A percentile compares a stretch with the other conserved stretches of the same genome.
phyloP scores from a whole-genome alignment of 2,113 vertebrate species.

The Leucopsar rothschildi region DNA sequence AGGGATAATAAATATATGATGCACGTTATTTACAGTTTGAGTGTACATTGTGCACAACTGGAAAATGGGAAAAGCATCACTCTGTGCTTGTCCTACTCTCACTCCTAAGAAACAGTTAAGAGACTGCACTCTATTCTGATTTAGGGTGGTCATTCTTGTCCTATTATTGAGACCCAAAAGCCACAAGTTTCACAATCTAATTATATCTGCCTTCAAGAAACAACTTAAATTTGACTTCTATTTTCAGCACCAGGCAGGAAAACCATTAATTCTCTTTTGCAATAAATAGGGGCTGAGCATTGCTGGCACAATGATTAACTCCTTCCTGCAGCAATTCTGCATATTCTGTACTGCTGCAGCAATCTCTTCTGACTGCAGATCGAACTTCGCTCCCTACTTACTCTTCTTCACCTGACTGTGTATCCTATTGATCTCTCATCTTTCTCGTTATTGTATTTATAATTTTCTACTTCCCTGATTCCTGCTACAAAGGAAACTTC shows the following conservation, averaged over 20 bases:
- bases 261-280: constrained; percentile 25
- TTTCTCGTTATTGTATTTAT: background rate
- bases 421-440: background rate
- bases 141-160: background rate
- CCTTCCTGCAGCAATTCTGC: constrained; percentile 13
- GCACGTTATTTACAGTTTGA: background rate
- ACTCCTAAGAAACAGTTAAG: background rate
- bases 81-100: background rate
- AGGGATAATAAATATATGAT: background rate
- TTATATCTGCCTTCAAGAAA: constrained; percentile 48
- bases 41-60: background rate
- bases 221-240: constrained; percentile 49
- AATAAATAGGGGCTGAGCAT: constrained; percentile 2
- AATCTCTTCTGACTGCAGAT: background rate
- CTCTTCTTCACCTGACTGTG: background rate
- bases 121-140: background rate
- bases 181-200: constrained; percentile 33
- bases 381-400: background rate
- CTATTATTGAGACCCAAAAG: constrained; percentile 31
- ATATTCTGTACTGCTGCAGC: background rate
- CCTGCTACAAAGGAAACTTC: background rate
- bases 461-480: background rate
- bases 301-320: constrained; percentile 33
- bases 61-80: background rate
- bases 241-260: constrained; percentile 35